Percentiles rank a stretch among this genome's conserved stretches.
phyloP scores from a whole-genome alignment of 2,113 vertebrate genomes.

The Ameiurus melas region DNA sequence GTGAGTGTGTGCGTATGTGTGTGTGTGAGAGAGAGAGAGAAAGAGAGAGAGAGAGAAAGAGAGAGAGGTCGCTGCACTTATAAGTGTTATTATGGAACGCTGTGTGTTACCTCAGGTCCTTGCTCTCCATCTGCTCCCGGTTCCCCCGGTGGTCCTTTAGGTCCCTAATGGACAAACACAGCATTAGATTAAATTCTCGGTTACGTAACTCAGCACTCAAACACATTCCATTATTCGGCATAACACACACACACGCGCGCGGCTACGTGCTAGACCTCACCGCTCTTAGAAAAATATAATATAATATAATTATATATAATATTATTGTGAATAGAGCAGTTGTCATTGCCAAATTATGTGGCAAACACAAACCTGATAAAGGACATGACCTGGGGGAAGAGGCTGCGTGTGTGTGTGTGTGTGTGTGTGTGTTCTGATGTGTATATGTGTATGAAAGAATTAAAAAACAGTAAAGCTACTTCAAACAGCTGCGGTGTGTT shows the following conservation, averaged over 20 bases:
- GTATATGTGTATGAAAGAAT: neutral
- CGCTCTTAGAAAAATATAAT: slow-evolving; percentile 4
- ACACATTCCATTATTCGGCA: neutral
- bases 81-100: neutral
- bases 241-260: neutral
- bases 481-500: slow-evolving; percentile 25
- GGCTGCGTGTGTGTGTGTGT: neutral
- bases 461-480: slow-evolving; percentile 18
- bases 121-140: slow-evolving; percentile 83
- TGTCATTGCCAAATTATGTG: neutral
- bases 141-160: slow-evolving; percentile 84
- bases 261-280: neutral
- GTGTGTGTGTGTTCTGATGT: neutral
- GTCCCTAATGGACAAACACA: slow-evolving; percentile 74
- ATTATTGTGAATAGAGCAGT: neutral
- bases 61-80: neutral
- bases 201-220: neutral
- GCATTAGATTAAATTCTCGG: neutral
- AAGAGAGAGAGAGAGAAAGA: neutral
- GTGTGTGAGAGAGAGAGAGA: neutral
- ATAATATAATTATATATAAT: too few species aligned
- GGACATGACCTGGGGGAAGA: neutral
- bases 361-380: neutral
- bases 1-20: too few species aligned
- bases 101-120: slow-evolving; percentile 80